These are phyloP conservation scores for Microplitis mediator DNA, from an alignment of 1,140 invertebrate genomes.

Conservation along the genomic window DNA sequence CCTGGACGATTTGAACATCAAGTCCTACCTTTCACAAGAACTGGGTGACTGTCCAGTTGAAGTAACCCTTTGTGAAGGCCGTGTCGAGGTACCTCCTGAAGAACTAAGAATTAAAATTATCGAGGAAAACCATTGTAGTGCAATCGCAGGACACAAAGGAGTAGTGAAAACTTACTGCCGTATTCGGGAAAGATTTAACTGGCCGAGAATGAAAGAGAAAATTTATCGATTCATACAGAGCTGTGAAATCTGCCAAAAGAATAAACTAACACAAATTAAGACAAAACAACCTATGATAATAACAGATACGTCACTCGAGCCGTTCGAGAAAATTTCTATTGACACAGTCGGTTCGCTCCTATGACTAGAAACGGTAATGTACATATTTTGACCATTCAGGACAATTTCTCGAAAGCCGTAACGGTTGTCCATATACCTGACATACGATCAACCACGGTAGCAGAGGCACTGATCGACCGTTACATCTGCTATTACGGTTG, in stretches of 20 bases:
- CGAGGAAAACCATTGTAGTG: no score
- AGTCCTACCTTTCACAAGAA: no score
- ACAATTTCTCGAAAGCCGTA: conserved; percentile 43
- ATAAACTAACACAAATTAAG: not conserved
- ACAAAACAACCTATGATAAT: conserved; percentile 1
- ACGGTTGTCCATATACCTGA: conserved; percentile 29
- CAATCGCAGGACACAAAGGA: conserved; percentile 18
- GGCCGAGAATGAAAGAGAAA: no score
- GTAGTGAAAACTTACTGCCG: not conserved
- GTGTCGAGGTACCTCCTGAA: not conserved
- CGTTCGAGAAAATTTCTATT: conserved; percentile 26
- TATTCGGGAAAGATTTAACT: no score
- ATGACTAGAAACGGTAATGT: not conserved
- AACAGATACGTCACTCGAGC: conserved; percentile 9
- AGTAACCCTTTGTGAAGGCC: not conserved
- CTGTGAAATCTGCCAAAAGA: no score
- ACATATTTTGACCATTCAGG: conserved; percentile 38
- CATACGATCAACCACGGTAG: conserved; percentile 36
- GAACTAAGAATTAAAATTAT: no score
- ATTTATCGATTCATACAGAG: no score
- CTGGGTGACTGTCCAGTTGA: not conserved
- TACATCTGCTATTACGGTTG: no score
- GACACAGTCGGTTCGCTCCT: conserved; percentile 14
- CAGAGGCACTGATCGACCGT: conserved; percentile 24
- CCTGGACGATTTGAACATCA: not conserved